Evolutionary conservation across 2,113 vertebrate genomes (phyloP), one percentile per base, ranked within the genome.

Genomic region (Dermatemys mawii): DNA sequence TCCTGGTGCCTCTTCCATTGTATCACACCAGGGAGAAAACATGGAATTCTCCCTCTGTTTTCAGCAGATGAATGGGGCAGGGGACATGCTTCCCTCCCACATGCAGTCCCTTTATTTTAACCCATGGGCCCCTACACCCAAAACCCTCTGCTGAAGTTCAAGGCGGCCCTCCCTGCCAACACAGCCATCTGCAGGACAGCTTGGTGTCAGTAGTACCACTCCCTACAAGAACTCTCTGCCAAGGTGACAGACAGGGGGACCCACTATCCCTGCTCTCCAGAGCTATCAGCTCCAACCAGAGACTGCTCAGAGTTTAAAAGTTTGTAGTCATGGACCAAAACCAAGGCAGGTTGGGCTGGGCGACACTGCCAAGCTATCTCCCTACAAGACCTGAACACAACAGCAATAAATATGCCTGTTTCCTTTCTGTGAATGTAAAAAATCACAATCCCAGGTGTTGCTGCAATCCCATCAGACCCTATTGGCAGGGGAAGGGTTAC

Each of bases 81-180:
- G 3, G 35, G 4, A 1, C 11, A 46, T 10, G 9, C 32, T 86
- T 94, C 27, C 78, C 92, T 27, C 75, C 27, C 78, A n/a, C n/a
- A n/a, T n/a, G n/a, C 0, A 0, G 35, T 48, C 80, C 88, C 84
- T 63, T 54, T 24, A 81, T 63, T 78, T 54, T 13, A 81, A 5
- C 0, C 1, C 14, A 7, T 17, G 4, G 9, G 10, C 38, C 81
- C 44, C 12, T 1, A 29, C 10, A n/a, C 2, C 13, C 51, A 86
- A 54, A 81, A 44, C 14, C 55, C 12, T 26, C n/a, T 67, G 35
- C 27, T 60, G 55, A 32, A 6, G 11, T 51, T 35, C 51, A 81
- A 22, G 3, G 84, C 16, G 8, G 48, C 32, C 82, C 48, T 54
- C 35, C 35, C 53, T 0, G 0, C 60, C 81, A 1, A 1, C 53